Evolutionary conservation across 2,888 invertebrate species (phyloP).

Genomic region (Smittia aterrima): DNA sequence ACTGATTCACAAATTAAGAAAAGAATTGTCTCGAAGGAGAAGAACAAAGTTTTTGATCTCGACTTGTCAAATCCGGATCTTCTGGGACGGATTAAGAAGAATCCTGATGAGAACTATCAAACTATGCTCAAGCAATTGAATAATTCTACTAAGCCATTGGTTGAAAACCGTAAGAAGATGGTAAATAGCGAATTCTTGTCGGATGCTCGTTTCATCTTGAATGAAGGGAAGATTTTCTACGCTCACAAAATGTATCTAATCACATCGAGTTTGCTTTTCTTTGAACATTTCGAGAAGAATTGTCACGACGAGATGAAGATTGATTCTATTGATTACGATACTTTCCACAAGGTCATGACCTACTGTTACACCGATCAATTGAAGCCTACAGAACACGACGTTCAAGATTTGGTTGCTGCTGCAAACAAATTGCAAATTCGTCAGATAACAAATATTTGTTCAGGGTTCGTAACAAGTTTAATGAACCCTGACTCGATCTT

Average conservation of each 20-base stretch:
- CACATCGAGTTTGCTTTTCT: conserved; percentile 10
- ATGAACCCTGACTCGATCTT: conserved; percentile 25
- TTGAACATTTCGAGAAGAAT: not conserved
- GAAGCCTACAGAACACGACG: not conserved
- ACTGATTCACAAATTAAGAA: too few species aligned
- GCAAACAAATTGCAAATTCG: conserved; percentile 5
- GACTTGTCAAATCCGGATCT: not conserved
- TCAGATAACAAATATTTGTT: not conserved
- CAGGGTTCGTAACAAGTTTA: not conserved
- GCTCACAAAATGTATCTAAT: conserved; percentile 15
- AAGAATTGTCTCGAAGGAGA: too few species aligned
- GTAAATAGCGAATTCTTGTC: conserved; percentile 17
- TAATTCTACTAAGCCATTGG: not conserved
- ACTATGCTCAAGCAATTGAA: not conserved
- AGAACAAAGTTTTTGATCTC: not conserved
- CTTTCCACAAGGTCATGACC: not conserved
- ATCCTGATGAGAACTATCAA: not conserved
- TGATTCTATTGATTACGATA: not conserved
- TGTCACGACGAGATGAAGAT: not conserved
- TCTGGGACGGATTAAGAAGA: not conserved
- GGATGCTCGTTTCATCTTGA: not conserved
- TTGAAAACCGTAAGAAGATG: not conserved
- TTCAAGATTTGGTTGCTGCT: not conserved
- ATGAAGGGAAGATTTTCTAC: not conserved
- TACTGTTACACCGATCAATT: conserved; percentile 24